Evolutionary conservation across 2,888 invertebrate genomes (phyloP).

Genomic region (Heliconius cydno): DNA sequence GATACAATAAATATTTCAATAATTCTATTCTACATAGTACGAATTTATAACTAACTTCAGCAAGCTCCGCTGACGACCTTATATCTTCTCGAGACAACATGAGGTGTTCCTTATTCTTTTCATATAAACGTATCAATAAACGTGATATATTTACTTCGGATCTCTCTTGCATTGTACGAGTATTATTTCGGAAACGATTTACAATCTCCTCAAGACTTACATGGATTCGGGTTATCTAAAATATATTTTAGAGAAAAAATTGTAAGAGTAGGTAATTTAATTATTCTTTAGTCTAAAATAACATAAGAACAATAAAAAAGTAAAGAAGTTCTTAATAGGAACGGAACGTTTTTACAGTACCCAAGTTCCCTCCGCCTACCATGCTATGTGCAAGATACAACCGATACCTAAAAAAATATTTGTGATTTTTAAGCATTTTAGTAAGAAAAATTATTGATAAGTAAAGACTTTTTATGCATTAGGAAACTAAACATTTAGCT

Average conservation of each 20-base stretch:
- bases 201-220: conserved; percentile 63
- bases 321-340: no score
- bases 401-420: no score
- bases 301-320: no score
- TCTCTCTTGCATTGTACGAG: conserved; percentile 49
- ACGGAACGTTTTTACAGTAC: no score
- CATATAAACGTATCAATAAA: conserved; percentile 61
- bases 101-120: conserved; percentile 65
- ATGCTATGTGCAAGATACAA: no score
- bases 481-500: no score
- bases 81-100: conserved; percentile 51
- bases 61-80: conserved; percentile 52
- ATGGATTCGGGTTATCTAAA: conserved; percentile 57
- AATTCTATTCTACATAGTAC: not conserved
- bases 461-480: no score
- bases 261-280: not conserved
- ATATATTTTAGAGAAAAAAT: not conserved
- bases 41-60: conserved; percentile 57
- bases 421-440: no score
- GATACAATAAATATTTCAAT: no score
- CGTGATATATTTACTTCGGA: conserved; percentile 49
- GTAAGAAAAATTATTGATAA: no score
- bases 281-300: no score
- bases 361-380: no score
- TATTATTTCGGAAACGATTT: conserved; percentile 56